These are phyloP conservation scores for Drosophila mayri DNA, from an alignment of 1,140 invertebrate genomes.

Conservation along the genomic window DNA sequence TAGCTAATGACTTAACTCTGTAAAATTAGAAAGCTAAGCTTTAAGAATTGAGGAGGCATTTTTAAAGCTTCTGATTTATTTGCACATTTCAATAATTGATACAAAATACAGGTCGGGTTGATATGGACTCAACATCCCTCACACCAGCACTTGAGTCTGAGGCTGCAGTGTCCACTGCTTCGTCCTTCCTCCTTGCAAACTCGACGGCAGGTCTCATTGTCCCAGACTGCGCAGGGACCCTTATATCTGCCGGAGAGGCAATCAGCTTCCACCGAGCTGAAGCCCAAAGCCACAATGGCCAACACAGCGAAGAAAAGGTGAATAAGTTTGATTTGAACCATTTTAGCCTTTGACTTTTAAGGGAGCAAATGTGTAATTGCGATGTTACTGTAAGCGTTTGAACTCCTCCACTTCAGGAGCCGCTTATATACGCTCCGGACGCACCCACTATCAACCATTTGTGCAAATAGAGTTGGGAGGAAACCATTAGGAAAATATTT, in stretches of 20 bases:
- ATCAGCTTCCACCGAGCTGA: neutral
- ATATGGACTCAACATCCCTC: constrained; percentile 8
- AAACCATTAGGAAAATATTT: neutral
- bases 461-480: constrained; percentile 3
- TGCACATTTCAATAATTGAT: constrained; percentile 2
- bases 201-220: constrained; percentile 13
- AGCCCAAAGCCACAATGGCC: neutral
- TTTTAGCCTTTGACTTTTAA: constrained; percentile 2
- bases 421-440: neutral
- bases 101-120: no score
- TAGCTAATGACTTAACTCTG: neutral
- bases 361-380: neutral
- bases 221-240: constrained; percentile 29
- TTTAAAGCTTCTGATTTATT: neutral
- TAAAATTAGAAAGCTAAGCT: neutral
- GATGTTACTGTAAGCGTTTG: constrained; percentile 5
- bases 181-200: constrained; percentile 20
- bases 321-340: constrained; percentile 9
- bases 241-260: constrained; percentile 9
- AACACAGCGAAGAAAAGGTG: constrained; percentile 2
- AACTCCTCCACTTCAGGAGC: neutral
- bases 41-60: no score
- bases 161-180: constrained; percentile 8
- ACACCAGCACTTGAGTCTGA: constrained; percentile 20
- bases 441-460: neutral